These are phyloP conservation scores for Nasua narica DNA, from an alignment of 2,797 vertebrate species.

Conservation along the genomic window DNA sequence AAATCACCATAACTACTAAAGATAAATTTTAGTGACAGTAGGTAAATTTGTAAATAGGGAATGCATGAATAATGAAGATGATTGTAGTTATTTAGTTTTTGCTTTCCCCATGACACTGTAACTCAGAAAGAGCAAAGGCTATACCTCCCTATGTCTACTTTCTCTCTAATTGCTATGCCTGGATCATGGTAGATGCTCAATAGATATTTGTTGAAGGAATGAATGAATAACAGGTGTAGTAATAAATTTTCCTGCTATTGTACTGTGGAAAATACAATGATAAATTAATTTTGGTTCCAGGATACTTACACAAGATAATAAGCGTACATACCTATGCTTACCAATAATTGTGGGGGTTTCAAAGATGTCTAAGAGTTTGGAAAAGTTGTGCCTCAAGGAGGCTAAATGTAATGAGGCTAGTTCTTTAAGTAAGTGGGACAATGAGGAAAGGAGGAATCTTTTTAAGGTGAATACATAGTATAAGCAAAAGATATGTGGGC, in stretches of 20 bases:
- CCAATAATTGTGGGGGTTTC: neutral
- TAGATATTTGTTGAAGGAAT: slow-evolving; percentile 23
- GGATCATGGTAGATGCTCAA: neutral
- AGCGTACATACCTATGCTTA: neutral
- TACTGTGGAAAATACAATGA: neutral
- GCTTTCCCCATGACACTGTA: neutral
- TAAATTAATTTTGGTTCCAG: slow-evolving; percentile 2
- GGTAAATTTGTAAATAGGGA: neutral
- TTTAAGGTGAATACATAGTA: neutral
- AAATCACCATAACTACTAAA: neutral
- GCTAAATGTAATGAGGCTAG: neutral
- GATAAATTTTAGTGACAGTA: neutral
- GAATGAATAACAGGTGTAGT: neutral
- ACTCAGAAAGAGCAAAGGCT: neutral
- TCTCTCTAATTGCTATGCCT: neutral
- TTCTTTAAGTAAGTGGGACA: neutral
- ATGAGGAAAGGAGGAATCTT: neutral
- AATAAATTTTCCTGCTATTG: neutral
- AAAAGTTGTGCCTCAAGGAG: neutral
- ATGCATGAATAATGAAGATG: neutral
- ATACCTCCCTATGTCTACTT: neutral
- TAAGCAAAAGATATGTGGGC: neutral
- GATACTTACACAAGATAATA: neutral
- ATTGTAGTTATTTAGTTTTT: neutral
- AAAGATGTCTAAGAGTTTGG: neutral